phyloP scores from a whole-genome alignment of 2,888 invertebrate genomes.

The Galerucella pusilla region DNA sequence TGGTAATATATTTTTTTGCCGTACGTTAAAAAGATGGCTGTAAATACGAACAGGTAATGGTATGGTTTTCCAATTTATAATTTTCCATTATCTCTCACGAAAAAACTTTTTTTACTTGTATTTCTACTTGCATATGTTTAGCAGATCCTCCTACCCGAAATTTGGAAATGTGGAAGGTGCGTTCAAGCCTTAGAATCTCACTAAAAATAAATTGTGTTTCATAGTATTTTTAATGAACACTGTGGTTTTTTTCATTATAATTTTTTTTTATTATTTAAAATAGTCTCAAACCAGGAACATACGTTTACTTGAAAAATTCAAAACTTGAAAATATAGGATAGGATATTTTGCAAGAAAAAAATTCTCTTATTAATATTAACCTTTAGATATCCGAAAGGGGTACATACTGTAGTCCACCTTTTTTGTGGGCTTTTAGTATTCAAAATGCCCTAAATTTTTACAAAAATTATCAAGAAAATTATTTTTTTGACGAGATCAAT shows the following conservation, averaged over 20 bases:
- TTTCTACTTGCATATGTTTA: conserved; percentile 63
- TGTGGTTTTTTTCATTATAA: conserved; percentile 36
- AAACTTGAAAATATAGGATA: neutral
- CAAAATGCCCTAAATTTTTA: no score
- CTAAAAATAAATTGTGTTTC: conserved; percentile 39
- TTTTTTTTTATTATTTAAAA: conserved; percentile 21
- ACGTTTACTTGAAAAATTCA: conserved; percentile 19
- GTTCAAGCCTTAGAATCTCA: conserved; percentile 57
- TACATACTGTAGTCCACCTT: no score
- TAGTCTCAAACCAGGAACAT: conserved; percentile 32
- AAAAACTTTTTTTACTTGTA: conserved; percentile 46
- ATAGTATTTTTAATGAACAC: conserved; percentile 39
- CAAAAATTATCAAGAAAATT: no score
- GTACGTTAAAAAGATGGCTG: conserved; percentile 61
- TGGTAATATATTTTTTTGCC: conserved; percentile 65
- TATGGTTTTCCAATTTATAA: conserved; percentile 49
- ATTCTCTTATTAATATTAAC: no score
- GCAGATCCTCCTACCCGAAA: conserved; percentile 55
- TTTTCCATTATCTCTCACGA: conserved; percentile 41
- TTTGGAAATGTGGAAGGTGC: conserved; percentile 62
- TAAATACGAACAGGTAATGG: conserved; percentile 60
- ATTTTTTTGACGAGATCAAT: no score
- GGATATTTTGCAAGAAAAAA: no score
- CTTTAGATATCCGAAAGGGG: no score
- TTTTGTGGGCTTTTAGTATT: no score